Percentiles rank a stretch among this genome's conserved stretches.
phyloP scores from a whole-genome alignment of 1,140 invertebrate genomes.

The Nasonia vitripennis region DNA sequence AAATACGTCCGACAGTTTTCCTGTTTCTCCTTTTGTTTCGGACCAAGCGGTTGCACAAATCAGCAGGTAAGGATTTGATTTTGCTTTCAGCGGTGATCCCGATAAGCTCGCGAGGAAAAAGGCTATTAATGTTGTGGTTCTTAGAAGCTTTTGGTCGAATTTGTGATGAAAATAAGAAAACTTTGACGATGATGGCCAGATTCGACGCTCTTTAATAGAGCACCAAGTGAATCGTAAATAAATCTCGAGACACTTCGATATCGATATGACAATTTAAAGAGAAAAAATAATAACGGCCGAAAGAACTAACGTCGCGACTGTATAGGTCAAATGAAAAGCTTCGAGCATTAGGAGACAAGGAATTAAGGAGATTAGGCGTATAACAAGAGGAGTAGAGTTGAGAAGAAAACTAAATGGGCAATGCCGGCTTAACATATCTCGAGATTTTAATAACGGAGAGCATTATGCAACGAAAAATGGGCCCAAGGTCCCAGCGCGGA shows the following conservation, averaged over 20 bases:
- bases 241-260: too few species aligned
- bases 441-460: not conserved
- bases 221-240: too few species aligned
- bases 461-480: constrained; percentile 14
- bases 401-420: constrained; percentile 20
- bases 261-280: too few species aligned
- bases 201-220: too few species aligned
- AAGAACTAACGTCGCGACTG: too few species aligned
- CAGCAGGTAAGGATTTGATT: not conserved
- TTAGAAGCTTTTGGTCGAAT: too few species aligned
- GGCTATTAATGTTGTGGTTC: too few species aligned
- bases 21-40: not conserved
- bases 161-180: too few species aligned
- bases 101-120: not conserved
- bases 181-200: too few species aligned
- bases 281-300: too few species aligned
- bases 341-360: not conserved
- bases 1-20: not conserved
- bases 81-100: not conserved
- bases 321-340: not conserved
- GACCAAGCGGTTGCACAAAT: not conserved
- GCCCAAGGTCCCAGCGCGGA: constrained; percentile 3
- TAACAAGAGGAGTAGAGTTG: not conserved
- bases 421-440: constrained; percentile 4
- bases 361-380: not conserved